Percentiles rank a stretch among this genome's conserved stretches.
phyloP scores from a whole-genome alignment of 2,113 vertebrate genomes.

The Chrysemys picta region DNA sequence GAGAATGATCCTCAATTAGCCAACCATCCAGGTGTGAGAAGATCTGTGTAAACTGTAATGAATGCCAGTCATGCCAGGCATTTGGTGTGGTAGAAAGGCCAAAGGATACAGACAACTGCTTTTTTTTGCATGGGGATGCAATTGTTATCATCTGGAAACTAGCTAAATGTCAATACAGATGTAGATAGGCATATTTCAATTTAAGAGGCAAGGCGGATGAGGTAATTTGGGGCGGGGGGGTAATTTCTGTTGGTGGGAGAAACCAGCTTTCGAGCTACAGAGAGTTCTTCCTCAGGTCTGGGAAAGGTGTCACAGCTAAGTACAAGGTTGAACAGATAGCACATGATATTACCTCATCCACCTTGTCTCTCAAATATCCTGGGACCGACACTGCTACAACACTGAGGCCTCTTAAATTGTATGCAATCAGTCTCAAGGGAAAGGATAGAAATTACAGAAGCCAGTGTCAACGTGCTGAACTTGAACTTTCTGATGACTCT shows the following conservation, averaged over 20 bases:
- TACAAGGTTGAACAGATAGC: no score
- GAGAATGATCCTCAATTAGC: not conserved
- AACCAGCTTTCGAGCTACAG: no score
- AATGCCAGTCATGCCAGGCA: not conserved
- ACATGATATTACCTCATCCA: no score
- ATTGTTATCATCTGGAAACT: not conserved
- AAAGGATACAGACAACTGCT: no score
- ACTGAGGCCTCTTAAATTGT: no score
- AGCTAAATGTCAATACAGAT: not conserved
- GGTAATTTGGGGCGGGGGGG: no score
- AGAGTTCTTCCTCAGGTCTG: no score
- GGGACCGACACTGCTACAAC: no score
- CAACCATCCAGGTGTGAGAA: not conserved
- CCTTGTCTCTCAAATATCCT: no score
- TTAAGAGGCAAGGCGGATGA: not conserved
- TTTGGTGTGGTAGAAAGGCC: no score
- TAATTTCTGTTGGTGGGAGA: no score
- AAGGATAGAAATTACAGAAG: not conserved
- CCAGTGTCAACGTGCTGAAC: not conserved
- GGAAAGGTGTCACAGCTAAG: no score
- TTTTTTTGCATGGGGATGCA: fast-evolving
- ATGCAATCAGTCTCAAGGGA: not conserved
- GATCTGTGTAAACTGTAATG: not conserved
- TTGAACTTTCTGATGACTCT: not conserved
- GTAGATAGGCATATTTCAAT: not conserved